A percentile compares a stretch with the other conserved stretches of the same genome.
These are phyloP conservation scores for Hapalemur alaotrensis DNA, from an alignment of 2,797 vertebrate genomes.

Conservation along the genomic window DNA sequence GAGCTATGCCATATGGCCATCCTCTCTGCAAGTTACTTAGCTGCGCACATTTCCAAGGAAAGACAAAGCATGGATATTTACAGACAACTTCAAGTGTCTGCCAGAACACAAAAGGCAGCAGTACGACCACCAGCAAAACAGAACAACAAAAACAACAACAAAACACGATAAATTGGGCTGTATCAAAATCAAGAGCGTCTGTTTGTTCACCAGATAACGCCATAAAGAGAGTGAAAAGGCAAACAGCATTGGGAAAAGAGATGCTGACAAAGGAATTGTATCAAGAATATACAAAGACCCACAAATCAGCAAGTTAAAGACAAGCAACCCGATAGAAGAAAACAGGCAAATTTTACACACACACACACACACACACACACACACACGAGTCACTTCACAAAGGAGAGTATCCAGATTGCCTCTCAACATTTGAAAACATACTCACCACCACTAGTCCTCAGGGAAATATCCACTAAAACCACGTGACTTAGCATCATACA, in stretches of 20 bases:
- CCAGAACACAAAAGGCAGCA: background rate
- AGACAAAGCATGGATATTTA: background rate
- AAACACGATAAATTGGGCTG: background rate
- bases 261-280: background rate
- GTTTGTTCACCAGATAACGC: background rate
- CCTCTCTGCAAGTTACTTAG: background rate
- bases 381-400: background rate
- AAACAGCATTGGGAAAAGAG: background rate
- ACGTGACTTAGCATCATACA: background rate
- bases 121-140: background rate
- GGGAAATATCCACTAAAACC: background rate
- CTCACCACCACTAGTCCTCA: background rate
- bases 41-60: background rate
- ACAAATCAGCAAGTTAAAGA: background rate
- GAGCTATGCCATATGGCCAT: background rate
- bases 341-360: background rate
- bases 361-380: background rate
- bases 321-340: background rate
- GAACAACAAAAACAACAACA: background rate
- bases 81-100: background rate
- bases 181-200: background rate
- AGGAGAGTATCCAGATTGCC: background rate
- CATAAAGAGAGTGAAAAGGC: background rate
- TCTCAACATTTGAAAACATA: background rate
- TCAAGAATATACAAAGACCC: background rate